Conservation (phyloP, 2,888 invertebrate genomes). For the Stenchaetothrips biformis region DNA sequence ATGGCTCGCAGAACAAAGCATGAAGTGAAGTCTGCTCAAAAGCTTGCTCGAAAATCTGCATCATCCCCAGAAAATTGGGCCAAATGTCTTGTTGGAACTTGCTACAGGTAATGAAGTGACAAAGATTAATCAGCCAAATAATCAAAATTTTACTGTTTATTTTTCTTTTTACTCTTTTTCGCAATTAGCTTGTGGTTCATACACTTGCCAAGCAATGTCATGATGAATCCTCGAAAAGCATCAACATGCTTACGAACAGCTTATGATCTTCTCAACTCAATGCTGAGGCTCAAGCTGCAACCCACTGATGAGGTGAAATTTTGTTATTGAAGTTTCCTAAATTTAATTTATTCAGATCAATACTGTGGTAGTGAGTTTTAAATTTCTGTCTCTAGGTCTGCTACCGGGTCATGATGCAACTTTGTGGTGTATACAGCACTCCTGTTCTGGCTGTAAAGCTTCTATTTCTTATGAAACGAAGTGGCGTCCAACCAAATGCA, state of each 20-base stretch:
- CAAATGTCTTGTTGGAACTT: constrained; percentile 79
- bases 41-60: constrained; percentile 59
- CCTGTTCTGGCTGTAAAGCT: constrained; percentile 92
- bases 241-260: constrained; percentile 72
- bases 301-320: constrained; percentile 78
- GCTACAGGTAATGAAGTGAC: constrained; percentile 58
- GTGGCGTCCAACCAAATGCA: constrained; percentile 93
- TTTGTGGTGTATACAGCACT: constrained; percentile 90
- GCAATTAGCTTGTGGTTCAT: constrained; percentile 84
- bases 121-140: neutral
- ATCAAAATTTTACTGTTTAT: constrained; percentile 37
- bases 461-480: constrained; percentile 85
- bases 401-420: constrained; percentile 96
- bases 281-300: constrained; percentile 74
- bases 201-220: constrained; percentile 81
- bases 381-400: constrained; percentile 61
- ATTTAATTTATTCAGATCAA: neutral
- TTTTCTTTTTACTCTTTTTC: constrained; percentile 40
- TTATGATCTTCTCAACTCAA: constrained; percentile 79
- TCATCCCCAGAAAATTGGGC: constrained; percentile 86
- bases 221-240: constrained; percentile 65
- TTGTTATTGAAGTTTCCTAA: neutral
- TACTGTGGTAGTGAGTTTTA: neutral
- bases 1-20: constrained; percentile 92
- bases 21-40: constrained; percentile 88